Evolutionary conservation across 2,888 invertebrate species (phyloP), one percentile per base, ranked within the genome.

Genomic region (Drosophila lacicola): DNA sequence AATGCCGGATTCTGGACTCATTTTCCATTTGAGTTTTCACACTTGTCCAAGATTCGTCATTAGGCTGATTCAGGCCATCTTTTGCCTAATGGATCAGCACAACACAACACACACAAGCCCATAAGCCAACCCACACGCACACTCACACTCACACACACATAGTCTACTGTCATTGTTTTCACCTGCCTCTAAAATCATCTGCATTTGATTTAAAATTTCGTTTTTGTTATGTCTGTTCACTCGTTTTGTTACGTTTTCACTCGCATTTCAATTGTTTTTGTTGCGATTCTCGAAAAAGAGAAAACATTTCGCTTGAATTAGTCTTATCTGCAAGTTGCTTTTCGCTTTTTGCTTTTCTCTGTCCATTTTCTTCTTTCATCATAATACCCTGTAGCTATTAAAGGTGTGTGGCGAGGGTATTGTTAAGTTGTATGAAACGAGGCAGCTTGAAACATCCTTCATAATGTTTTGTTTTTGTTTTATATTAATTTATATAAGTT

Each of bases 141-240:
- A 33, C 44, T 17, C 17, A 17, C 17, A 17, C 17, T 17, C 17
- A 17, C 17, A 17, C 47, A 29, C 47, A 39, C 21, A 39, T 42
- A 54, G 29, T 54, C 39, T n/a, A 53, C 54, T 60, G 53, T 75
- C 69, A 71, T 74, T 69, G 62, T 66, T 62, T 55, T 65, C 82
- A 82, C 72, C 82, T 82, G 80, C 61, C 85, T 50, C 36, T 62
- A 46, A 73, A 80, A 57, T 66, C 73, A 66, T 66, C 66, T 77
- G 80, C 78, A 80, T 73, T 76, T 80, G 80, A 80, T 82, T 75
- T 75, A 62, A 54, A 70, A 78, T 83, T 61, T 70, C 70, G 47
- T 60, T 55, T 39, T 57, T 56, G 49, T 51, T 37, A 57, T 53
- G 9, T 1, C 4, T 29, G 13, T 41, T 19, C 13, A 2, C 9